Evolutionary conservation across 2,113 vertebrate genomes (phyloP), one percentile per base, ranked within the genome.

Genomic region (Pterocles orientalis): DNA sequence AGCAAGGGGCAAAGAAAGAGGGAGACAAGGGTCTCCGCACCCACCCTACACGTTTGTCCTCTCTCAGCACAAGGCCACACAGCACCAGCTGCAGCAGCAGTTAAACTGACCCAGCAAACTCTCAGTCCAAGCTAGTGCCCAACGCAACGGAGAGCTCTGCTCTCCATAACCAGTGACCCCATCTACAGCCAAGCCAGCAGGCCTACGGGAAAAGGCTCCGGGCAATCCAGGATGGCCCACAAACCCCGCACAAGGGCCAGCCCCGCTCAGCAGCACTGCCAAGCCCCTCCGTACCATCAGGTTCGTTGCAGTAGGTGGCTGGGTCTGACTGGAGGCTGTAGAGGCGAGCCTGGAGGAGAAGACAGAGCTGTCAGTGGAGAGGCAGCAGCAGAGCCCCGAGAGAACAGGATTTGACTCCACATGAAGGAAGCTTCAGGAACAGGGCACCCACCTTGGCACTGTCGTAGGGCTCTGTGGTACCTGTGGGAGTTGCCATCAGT

Each of bases 271-370:
- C 86, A 71, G 34, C 54, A 20, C 41, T 25, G 3, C 20, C 6
- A 3, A 70, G 51, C 26, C 45, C 88, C 5, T 23, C 16, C 97
- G 20, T 96, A 99, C 99, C 99, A 34, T 99, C 99, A 11, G 99
- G 99, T 92, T 99, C 99, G 2, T 99, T 99, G 98, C 99, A 99
- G 98, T 99, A 99, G 19, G 99, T 99, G 29, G 99, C 99, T 2
- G 99, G 99, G 90, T 99, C 99, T 7, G 99, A 99, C 97, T 99
- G 99, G 70, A 99, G 98, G 97, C 98, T 99, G 97, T 99, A 99
- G 76, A 99, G 99, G 47, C 99, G 99, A 82, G 99, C 99, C 99
- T 99, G 91, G 61, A 94, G 96, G 93, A 68, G 73, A 94, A 90
- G 39, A 97, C 48, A 34, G 34, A 79, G 61, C 39, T 0, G 7